Percentiles rank a stretch among this genome's conserved stretches.
Conservation (phyloP, 2,113 vertebrate genomes). For the Orthochromis malagaraziensis region DNA sequence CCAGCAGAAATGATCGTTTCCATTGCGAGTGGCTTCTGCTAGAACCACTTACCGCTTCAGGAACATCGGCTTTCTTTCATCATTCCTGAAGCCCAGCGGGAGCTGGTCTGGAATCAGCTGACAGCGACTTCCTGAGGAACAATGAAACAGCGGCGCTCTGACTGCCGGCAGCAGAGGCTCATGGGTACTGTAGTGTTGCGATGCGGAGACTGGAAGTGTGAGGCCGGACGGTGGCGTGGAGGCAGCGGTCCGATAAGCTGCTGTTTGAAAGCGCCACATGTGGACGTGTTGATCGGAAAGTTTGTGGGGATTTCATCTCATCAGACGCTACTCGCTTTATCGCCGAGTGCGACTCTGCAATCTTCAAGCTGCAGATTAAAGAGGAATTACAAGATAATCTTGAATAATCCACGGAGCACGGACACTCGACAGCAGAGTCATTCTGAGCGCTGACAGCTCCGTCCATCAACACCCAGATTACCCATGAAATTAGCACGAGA, state of each 20-base stretch:
- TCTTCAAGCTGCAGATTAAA: constrained; percentile 89
- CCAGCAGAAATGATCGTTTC: neutral
- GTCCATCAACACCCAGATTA: constrained; percentile 74
- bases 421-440: constrained; percentile 80
- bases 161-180: neutral
- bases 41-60: neutral
- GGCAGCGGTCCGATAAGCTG: neutral
- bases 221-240: neutral
- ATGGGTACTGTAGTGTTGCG: neutral
- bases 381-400: constrained; percentile 95
- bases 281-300: neutral
- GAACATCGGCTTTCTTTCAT: neutral
- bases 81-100: neutral
- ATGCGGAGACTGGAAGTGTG: neutral
- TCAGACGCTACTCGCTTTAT: constrained; percentile 77
- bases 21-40: neutral
- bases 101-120: neutral
- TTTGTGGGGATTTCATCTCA: constrained; percentile 64
- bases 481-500: constrained; percentile 47
- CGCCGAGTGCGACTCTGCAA: constrained; percentile 82
- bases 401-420: constrained; percentile 92
- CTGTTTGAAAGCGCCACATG: neutral
- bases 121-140: neutral
- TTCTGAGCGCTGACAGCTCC: constrained; percentile 73
- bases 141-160: neutral